Percentiles rank a stretch among this genome's conserved stretches.
Evolutionary conservation across 2,888 invertebrate genomes (phyloP).

Genomic region (Tipula vernalis): DNA sequence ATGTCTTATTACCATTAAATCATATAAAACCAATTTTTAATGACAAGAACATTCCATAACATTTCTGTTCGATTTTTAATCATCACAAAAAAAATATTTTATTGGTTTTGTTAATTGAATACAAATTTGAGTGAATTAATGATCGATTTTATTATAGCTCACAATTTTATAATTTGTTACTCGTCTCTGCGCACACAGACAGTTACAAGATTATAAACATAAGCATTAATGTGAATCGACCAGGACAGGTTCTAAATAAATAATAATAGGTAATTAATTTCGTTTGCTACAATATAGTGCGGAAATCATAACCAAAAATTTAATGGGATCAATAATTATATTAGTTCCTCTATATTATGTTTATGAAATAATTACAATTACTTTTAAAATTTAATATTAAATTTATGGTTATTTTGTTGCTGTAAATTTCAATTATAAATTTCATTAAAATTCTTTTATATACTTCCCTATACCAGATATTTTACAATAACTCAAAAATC

Average conservation of each 20-base stretch:
- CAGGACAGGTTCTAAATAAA: neutral
- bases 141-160: neutral
- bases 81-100: neutral
- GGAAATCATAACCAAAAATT: neutral
- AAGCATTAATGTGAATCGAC: neutral
- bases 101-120: neutral
- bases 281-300: neutral
- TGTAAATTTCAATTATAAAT: neutral
- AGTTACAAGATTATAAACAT: neutral
- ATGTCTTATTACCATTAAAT: neutral
- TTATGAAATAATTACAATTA: neutral
- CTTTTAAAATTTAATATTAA: neutral
- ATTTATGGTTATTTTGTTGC: neutral
- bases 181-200: neutral
- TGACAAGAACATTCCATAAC: neutral
- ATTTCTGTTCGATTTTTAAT: neutral
- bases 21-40: neutral
- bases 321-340: neutral
- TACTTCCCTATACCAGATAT: neutral
- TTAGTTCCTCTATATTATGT: neutral
- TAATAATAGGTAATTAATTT: neutral
- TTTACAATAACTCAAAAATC: neutral
- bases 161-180: neutral
- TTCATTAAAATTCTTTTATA: neutral
- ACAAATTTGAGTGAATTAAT: neutral